A percentile compares a stretch with the other conserved stretches of the same genome.
These are phyloP conservation scores for Drosophila melanosoma DNA, from an alignment of 2,888 invertebrate species.

Conservation along the genomic window DNA sequence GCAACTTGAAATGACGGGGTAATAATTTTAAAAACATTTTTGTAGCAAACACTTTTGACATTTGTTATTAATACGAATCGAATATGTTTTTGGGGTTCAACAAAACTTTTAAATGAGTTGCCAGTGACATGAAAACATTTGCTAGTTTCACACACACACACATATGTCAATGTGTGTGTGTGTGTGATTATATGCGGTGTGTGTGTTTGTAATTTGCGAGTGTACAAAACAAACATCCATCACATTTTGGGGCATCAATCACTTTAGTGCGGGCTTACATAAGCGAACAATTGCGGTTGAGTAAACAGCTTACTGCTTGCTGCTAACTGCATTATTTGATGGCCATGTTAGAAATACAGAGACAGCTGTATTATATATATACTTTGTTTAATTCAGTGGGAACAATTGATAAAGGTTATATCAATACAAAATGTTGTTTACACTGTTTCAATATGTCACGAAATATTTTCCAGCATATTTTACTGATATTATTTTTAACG, in stretches of 20 bases:
- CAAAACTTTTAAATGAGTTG: constrained; percentile 59
- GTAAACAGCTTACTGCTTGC: constrained; percentile 18
- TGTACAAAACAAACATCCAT: constrained; percentile 62
- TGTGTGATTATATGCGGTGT: constrained; percentile 20
- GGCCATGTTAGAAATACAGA: constrained; percentile 1
- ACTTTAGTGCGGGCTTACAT: constrained; percentile 36
- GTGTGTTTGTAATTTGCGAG: constrained; percentile 4
- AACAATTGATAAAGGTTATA: not conserved
- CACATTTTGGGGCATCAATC: constrained; percentile 65
- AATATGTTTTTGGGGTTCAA: constrained; percentile 10
- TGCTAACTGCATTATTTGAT: not conserved
- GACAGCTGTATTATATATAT: not conserved
- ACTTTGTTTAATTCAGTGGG: not conserved
- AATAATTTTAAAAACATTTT: constrained; percentile 58
- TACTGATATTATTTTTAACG: not conserved
- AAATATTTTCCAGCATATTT: not conserved
- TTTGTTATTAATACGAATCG: constrained; percentile 63
- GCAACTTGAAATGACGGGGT: constrained; percentile 49
- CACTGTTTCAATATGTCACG: not conserved
- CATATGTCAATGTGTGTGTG: constrained; percentile 1
- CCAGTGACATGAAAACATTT: constrained; percentile 26
- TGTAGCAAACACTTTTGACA: constrained; percentile 59
- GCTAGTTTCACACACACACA: constrained; percentile 8
- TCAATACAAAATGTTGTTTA: not conserved
- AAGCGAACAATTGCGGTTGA: constrained; percentile 55